phyloP scores from a whole-genome alignment of 2,888 invertebrate genomes.

The Nomada ruficornis region DNA sequence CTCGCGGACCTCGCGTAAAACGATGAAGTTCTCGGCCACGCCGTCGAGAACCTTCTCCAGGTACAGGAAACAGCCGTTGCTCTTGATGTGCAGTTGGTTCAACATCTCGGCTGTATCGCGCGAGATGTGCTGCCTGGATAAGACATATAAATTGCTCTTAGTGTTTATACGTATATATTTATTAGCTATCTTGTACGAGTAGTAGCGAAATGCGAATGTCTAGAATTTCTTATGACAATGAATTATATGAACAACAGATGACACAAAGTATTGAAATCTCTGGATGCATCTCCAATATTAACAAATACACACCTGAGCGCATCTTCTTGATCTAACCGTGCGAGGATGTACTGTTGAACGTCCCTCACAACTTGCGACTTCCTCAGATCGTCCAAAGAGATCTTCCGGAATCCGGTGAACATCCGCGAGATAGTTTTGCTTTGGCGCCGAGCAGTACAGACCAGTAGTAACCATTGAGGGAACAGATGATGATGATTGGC shows the following conservation, averaged over 20 bases:
- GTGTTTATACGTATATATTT: neutral
- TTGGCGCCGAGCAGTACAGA: conserved; percentile 94
- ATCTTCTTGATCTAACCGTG: conserved; percentile 95
- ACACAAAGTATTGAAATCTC: no score
- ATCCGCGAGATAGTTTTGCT: conserved; percentile 91
- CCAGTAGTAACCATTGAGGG: conserved; percentile 96
- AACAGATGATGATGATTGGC: conserved; percentile 95
- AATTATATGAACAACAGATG: no score
- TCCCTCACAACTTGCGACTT: conserved; percentile 96
- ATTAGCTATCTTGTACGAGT: no score
- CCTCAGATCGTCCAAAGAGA: conserved; percentile 95
- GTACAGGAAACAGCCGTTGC: conserved; percentile 95
- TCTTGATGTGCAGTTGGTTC: conserved; percentile 97
- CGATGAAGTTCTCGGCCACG: conserved; percentile 96
- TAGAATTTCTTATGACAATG: no score
- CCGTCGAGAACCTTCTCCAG: conserved; percentile 95
- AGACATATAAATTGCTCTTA: neutral
- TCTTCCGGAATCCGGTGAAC: conserved; percentile 95
- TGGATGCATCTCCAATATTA: neutral
- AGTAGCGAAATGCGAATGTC: no score
- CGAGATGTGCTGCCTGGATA: conserved; percentile 91
- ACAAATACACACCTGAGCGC: conserved; percentile 85
- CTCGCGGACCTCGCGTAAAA: conserved; percentile 94
- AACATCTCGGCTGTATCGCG: conserved; percentile 97
- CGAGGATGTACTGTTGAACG: conserved; percentile 97